Conservation (phyloP, 2,797 vertebrate genomes). For the Cygnus olor region DNA sequence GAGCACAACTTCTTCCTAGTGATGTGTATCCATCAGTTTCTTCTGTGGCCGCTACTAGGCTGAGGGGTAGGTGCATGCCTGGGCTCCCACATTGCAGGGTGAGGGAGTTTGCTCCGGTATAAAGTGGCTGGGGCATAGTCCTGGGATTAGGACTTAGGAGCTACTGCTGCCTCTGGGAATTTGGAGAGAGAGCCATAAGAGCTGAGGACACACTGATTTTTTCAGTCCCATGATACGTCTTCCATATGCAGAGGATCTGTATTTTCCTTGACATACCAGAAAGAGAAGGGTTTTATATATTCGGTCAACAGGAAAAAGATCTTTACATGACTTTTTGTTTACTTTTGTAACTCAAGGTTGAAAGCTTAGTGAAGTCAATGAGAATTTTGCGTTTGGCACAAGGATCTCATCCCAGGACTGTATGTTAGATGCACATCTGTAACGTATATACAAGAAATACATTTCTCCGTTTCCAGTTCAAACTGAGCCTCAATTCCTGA, state of each 20-base stretch:
- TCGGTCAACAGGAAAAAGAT: not conserved
- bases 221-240: not conserved
- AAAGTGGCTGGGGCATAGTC: not conserved
- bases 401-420: not conserved
- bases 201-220: not conserved
- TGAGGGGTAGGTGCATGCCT: rapidly evolving
- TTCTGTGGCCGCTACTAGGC: not conserved
- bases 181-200: not conserved
- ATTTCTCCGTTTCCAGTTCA: not conserved
- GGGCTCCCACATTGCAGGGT: not conserved
- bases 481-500: not conserved
- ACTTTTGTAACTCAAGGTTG: not conserved
- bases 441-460: not conserved
- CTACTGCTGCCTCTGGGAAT: not conserved
- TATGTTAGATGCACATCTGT: not conserved
- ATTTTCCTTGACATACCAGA: not conserved
- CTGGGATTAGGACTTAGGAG: not conserved
- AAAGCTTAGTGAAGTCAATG: not conserved
- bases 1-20: not conserved
- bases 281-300: not conserved
- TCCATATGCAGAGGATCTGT: not conserved
- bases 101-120: not conserved
- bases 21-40: not conserved
- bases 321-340: not conserved
- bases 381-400: not conserved